A percentile compares a stretch with the other conserved stretches of the same genome.
These are phyloP conservation scores for Griposia aprilina DNA, from an alignment of 2,888 invertebrate species.

Conservation along the genomic window DNA sequence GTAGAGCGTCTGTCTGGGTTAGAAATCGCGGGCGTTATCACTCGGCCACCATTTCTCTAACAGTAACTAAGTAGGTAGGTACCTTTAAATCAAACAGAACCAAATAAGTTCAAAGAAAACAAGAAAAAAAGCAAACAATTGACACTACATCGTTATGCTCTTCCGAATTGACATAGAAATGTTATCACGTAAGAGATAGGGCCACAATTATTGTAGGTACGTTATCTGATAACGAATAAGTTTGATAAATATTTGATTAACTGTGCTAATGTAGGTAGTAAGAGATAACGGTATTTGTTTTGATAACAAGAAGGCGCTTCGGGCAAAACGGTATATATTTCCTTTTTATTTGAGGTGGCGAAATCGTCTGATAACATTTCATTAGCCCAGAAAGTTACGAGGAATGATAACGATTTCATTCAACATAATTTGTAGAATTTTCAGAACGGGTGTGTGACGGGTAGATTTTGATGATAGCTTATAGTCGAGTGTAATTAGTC, in stretches of 20 bases:
- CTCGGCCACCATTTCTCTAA: too few relatives aligned
- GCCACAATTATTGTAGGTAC: constrained; percentile 22
- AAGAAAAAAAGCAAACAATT: neutral
- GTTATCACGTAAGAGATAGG: constrained; percentile 36
- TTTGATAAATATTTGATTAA: constrained; percentile 53
- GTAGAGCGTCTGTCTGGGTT: too few relatives aligned
- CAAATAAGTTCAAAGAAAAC: neutral
- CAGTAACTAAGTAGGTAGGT: too few relatives aligned
- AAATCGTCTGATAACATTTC: constrained; percentile 15
- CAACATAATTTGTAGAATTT: constrained; percentile 10
- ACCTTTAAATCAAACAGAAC: too few relatives aligned
- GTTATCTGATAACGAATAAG: constrained; percentile 44
- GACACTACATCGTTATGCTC: constrained; percentile 1
- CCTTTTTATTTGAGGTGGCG: constrained; percentile 14
- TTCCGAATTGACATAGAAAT: constrained; percentile 15
- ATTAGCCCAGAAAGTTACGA: neutral
- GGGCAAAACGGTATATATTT: neutral
- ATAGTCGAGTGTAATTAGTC: neutral
- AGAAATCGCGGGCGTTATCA: too few relatives aligned
- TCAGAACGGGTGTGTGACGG: constrained; percentile 8
- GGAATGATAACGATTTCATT: constrained; percentile 31
- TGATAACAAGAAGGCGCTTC: constrained; percentile 41
- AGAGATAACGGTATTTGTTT: constrained; percentile 43
- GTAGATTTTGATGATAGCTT: neutral
- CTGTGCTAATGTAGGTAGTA: constrained; percentile 24